Conservation (phyloP, 2,113 vertebrate species). For the Megaceryle maxima region DNA sequence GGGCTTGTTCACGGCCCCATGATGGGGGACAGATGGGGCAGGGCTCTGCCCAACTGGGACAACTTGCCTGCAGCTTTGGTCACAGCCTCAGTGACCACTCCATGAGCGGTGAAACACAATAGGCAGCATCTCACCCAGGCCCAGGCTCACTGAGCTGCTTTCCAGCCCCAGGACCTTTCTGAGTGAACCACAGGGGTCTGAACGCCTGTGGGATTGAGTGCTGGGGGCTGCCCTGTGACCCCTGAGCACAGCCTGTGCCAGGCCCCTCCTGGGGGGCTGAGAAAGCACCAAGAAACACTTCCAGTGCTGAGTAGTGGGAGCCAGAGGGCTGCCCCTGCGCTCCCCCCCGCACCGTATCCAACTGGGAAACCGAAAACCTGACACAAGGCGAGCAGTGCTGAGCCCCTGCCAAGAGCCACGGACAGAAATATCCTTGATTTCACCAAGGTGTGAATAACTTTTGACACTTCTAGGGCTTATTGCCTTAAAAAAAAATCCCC, state of each 20-base stretch:
- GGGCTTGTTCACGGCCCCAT: not conserved
- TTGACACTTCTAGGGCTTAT: constrained; percentile 53
- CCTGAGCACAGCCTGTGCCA: accelerated
- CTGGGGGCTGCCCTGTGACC: accelerated
- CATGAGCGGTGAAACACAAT: accelerated
- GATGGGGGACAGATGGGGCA: not conserved
- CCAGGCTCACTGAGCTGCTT: accelerated
- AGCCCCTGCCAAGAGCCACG: constrained; percentile 48
- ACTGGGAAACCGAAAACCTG: constrained; percentile 48
- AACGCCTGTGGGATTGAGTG: accelerated
- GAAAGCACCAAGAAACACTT: not conserved
- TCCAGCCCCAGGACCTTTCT: not conserved
- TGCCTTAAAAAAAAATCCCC: constrained; percentile 37
- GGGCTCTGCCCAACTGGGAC: accelerated
- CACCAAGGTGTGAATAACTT: constrained; percentile 68
- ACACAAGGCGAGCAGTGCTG: constrained; percentile 1
- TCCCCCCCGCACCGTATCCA: not conserved
- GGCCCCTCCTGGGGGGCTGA: not conserved
- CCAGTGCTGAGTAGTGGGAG: not conserved
- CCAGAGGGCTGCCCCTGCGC: not conserved
- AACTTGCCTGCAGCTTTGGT: not conserved
- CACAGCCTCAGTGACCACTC: not conserved
- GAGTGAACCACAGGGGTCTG: accelerated
- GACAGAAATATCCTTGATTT: constrained; percentile 61
- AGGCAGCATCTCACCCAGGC: not conserved